Conservation (phyloP, 2,797 vertebrate species). For the Cephalopachus bancanus region DNA sequence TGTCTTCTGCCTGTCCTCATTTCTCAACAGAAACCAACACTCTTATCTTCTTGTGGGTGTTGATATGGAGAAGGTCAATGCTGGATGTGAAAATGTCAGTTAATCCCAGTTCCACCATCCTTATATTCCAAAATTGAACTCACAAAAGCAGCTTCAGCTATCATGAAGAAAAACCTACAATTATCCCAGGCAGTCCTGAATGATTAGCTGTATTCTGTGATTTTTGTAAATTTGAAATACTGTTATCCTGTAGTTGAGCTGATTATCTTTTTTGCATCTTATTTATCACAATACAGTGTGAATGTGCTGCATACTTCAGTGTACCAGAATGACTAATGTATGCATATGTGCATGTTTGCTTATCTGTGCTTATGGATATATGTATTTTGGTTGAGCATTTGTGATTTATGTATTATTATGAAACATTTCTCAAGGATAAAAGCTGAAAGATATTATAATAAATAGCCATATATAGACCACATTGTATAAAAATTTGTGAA, state of each 20-base stretch:
- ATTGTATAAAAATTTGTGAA: background rate
- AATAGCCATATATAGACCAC: background rate
- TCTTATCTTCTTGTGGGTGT: background rate
- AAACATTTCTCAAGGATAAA: background rate
- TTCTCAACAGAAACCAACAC: background rate
- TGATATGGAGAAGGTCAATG: background rate
- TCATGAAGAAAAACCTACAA: background rate
- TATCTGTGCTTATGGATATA: background rate
- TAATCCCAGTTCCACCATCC: background rate
- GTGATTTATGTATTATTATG: background rate
- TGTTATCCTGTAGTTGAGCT: background rate
- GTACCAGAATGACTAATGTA: background rate
- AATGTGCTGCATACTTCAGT: background rate
- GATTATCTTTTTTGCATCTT: background rate
- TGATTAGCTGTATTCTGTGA: background rate
- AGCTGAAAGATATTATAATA: background rate
- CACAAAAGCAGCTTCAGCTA: too few species aligned
- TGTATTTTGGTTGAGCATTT: background rate
- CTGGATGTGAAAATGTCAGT: background rate
- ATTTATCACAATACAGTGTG: background rate
- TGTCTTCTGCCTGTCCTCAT: background rate
- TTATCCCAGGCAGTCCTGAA: too few species aligned
- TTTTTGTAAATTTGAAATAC: background rate
- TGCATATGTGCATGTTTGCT: background rate
- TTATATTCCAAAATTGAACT: background rate